A percentile compares a stretch with the other conserved stretches of the same genome.
Evolutionary conservation across 2,888 invertebrate genomes (phyloP).

Genomic region (Iselma pallidipennis): DNA sequence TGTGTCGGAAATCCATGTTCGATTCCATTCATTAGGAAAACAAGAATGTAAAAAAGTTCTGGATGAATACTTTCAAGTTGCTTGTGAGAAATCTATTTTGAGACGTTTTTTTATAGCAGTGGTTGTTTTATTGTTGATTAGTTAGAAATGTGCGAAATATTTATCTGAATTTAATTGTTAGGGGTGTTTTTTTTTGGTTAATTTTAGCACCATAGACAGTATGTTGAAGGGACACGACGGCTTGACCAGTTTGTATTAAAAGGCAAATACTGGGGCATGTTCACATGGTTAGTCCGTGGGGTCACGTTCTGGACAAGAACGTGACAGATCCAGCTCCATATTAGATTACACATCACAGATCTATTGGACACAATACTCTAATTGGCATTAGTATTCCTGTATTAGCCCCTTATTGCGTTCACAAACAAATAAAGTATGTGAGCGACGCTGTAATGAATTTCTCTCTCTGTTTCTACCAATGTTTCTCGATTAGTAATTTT

Average conservation of each 20-base stretch:
- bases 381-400: slow-evolving; percentile 41
- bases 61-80: too few relatives aligned
- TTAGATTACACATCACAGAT: slow-evolving; percentile 54
- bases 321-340: slow-evolving; percentile 56
- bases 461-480: not conserved
- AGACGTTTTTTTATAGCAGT: too few relatives aligned
- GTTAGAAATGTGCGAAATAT: too few relatives aligned
- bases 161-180: too few relatives aligned
- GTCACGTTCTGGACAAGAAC: slow-evolving; percentile 55
- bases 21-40: too few relatives aligned
- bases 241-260: slow-evolving; percentile 37
- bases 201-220: too few relatives aligned
- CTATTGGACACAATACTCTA: slow-evolving; percentile 40
- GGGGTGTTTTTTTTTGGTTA: too few relatives aligned
- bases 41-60: too few relatives aligned
- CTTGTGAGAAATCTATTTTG: too few relatives aligned
- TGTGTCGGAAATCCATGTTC: too few relatives aligned
- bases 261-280: slow-evolving; percentile 49
- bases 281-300: slow-evolving; percentile 52
- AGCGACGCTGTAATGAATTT: not conserved
- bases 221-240: not conserved
- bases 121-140: too few relatives aligned
- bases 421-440: slow-evolving; percentile 16
- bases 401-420: slow-evolving; percentile 31
- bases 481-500: too few relatives aligned